These are phyloP conservation scores for Cephonodes hylas DNA, from an alignment of 2,888 invertebrate genomes.

Conservation along the genomic window DNA sequence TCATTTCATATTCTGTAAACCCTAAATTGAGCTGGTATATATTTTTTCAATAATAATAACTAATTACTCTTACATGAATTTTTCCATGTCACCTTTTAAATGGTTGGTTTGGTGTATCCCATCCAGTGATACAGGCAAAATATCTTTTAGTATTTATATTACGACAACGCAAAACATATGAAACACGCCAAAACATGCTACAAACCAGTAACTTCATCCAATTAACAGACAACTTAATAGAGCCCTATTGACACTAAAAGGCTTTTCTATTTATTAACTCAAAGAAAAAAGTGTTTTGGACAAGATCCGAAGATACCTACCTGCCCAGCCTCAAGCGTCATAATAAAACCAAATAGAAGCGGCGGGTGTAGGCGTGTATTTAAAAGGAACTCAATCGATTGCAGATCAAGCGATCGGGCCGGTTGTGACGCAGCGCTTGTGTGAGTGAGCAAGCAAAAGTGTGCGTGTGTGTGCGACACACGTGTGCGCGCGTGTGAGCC, in stretches of 20 bases:
- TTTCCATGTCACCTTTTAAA: no score
- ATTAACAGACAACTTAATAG: background rate
- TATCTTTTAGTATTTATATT: no score
- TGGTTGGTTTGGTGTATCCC: no score
- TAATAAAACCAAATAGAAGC: slow-evolving; percentile 39
- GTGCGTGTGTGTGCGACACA: slow-evolving; percentile 18
- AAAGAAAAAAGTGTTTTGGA: slow-evolving; percentile 18
- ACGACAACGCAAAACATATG: background rate
- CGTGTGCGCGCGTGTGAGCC: slow-evolving; percentile 19
- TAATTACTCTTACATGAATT: no score
- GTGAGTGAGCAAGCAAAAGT: slow-evolving; percentile 20
- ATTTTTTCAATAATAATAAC: no score
- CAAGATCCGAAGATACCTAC: slow-evolving; percentile 41
- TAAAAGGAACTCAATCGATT: slow-evolving; percentile 65
- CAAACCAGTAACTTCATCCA: background rate
- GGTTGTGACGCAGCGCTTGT: slow-evolving; percentile 22
- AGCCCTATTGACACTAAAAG: background rate
- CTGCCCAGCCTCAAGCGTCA: slow-evolving; percentile 33
- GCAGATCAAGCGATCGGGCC: slow-evolving; percentile 42
- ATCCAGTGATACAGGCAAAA: background rate
- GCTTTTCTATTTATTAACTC: slow-evolving; percentile 12
- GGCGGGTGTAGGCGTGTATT: slow-evolving; percentile 50
- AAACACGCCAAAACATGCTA: background rate
- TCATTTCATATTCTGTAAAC: no score
- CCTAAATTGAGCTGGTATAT: no score